Evolutionary conservation across 2,888 invertebrate species (phyloP).

Genomic region (Cryptophagus acutangulus): DNA sequence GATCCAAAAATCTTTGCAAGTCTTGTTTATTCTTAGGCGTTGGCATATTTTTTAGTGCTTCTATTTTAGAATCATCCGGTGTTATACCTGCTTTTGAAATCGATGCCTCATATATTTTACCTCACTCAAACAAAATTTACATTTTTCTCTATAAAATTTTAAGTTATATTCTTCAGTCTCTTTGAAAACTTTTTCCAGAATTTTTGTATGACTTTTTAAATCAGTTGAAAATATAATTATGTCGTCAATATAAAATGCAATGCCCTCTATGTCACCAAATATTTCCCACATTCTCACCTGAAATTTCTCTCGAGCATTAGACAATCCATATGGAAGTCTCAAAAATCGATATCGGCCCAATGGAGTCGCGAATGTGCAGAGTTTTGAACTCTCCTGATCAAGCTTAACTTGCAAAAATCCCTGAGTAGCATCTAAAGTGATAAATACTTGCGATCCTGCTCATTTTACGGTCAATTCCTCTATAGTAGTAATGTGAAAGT

Average conservation of each 20-base stretch:
- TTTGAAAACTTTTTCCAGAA: constrained; percentile 12
- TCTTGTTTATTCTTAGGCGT: constrained; percentile 15
- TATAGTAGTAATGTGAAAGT: constrained; percentile 8
- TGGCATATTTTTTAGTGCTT: constrained; percentile 13
- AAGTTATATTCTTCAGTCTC: constrained; percentile 19
- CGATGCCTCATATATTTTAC: constrained; percentile 31
- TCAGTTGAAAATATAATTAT: constrained; percentile 15
- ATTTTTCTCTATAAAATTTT: constrained; percentile 27
- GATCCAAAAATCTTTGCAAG: constrained; percentile 23
- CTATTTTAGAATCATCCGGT: constrained; percentile 13
- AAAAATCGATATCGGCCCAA: constrained; percentile 11
- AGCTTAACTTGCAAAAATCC: constrained; percentile 15
- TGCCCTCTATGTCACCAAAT: constrained; percentile 15
- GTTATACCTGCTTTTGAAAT: constrained; percentile 21
- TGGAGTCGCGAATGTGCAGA: constrained; percentile 13
- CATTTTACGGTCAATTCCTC: constrained; percentile 10
- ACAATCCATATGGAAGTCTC: constrained; percentile 31
- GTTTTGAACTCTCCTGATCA: constrained; percentile 10
- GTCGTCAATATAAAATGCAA: constrained; percentile 19
- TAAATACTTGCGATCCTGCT: constrained; percentile 24
- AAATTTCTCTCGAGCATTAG: constrained; percentile 15
- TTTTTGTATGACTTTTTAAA: constrained; percentile 14
- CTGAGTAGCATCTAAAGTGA: constrained; percentile 28
- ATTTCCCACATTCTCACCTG: constrained; percentile 18
- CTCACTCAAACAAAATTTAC: constrained; percentile 24